Conservation (phyloP, 1,140 invertebrate species). For the Dysdera silvatica region DNA sequence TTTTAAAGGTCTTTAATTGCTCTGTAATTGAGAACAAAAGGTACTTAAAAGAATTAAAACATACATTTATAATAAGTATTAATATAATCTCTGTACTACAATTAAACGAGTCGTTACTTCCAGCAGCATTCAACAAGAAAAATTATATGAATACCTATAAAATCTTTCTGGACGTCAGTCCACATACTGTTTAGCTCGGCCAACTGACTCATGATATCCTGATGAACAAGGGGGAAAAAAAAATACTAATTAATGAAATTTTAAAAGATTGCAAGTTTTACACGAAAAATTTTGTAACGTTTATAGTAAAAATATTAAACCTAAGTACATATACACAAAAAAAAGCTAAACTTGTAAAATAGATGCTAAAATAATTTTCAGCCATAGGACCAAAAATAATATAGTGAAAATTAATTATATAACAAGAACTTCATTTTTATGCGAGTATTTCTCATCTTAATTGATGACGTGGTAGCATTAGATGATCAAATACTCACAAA, state of each 20-base stretch:
- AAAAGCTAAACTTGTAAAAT: neutral
- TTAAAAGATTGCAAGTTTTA: neutral
- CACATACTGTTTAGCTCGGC: slow-evolving; percentile 49
- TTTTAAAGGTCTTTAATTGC: slow-evolving; percentile 47
- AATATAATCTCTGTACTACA: neutral
- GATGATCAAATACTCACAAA: no score
- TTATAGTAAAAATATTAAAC: no score
- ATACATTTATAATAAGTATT: neutral
- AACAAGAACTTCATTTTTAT: no score
- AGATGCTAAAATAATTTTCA: neutral
- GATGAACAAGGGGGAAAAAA: slow-evolving; percentile 5
- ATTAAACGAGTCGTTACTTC: neutral
- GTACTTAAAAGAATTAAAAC: neutral
- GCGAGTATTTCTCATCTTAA: no score
- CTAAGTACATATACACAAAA: no score
- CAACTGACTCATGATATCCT: slow-evolving; percentile 48
- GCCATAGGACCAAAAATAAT: no score
- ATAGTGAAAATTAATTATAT: no score
- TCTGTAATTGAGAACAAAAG: slow-evolving; percentile 38
- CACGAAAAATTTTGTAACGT: neutral
- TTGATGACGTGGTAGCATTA: no score
- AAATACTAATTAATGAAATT: neutral
- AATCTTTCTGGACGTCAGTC: slow-evolving; percentile 51
- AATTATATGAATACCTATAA: slow-evolving; percentile 40
- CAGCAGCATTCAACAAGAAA: neutral